Base-by-base conservation (phyloP, 2,888 invertebrate genomes). In the Alcis repandata region DNA sequence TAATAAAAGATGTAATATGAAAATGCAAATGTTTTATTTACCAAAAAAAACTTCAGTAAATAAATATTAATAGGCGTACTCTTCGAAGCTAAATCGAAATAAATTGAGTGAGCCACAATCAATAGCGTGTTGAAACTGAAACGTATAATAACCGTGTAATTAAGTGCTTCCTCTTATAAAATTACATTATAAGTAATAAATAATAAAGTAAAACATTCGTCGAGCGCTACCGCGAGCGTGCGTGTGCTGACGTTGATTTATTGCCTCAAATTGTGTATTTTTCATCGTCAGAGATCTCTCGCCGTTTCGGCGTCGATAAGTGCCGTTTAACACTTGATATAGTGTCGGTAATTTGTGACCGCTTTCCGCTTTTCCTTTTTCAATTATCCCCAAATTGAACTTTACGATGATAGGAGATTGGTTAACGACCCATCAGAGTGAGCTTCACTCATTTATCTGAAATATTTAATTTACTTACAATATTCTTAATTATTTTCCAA, bases 321-420 rank as follows among this genome's bases (percentile, higher is more conserved):
- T 91, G 88, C 87, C 91, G 88, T 90, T 92, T 92, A 92, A 90
- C 93, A 92, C 92, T 90, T 93, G 93, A 93, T 93, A 79, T 92
- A 93, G 92, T 93, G 92, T 90, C 89, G 79, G 88, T 93, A 93
- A 93, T 93, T 91, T 91, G 90, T 87, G 89, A 80, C 79, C 83
- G 82, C 80, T 84, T 84, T 84, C 83, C 85, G 81, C 83, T 90
- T 90, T 90, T 89, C 86, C 80, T 85, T 91, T 92, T 92, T 93
- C 93, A 92, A 93, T 93, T 92, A 92, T 84, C 76, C 74, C 74
- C 64, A 90, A 91, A 93, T 91, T 90, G 89, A 82, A 81, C 84
- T 88, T 87, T 87, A 87, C 87, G 85, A 80, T 84, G 86, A 80
- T 83, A 77, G 75, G 70, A 72, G 78, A 81, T 77, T 79, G 79